Percentiles rank a stretch among this genome's conserved stretches.
Conservation (phyloP, 2,888 invertebrate genomes). For the Chaitophorus viminalis region DNA sequence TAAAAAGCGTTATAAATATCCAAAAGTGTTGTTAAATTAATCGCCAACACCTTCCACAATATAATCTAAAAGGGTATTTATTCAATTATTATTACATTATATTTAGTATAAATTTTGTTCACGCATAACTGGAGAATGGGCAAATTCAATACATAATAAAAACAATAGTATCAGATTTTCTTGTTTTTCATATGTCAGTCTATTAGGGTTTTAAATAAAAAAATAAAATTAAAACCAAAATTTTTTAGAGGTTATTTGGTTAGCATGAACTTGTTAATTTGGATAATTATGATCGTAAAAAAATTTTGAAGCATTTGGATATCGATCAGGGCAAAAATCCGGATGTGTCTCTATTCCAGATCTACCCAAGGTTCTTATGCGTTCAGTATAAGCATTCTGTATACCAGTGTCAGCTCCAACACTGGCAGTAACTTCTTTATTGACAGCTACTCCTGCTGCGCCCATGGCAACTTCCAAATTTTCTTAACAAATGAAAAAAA, state of each 20-base stretch:
- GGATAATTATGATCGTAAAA: conserved; percentile 65
- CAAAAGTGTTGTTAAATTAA: conserved; percentile 20
- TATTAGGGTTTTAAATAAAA: conserved; percentile 35
- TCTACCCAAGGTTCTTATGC: conserved; percentile 37
- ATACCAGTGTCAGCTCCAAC: conserved; percentile 43
- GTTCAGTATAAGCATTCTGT: conserved; percentile 65
- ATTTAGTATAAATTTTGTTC: conserved; percentile 17
- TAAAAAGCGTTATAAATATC: conserved; percentile 45
- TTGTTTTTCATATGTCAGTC: conserved; percentile 46
- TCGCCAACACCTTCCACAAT: conserved; percentile 59
- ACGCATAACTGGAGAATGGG: conserved; percentile 35
- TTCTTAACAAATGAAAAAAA: conserved; percentile 65
- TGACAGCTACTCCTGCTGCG: conserved; percentile 69
- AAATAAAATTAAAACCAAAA: conserved; percentile 39
- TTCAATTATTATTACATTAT: conserved; percentile 1
- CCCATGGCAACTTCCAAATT: conserved; percentile 69
- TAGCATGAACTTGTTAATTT: conserved; percentile 48
- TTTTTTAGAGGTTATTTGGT: not conserved
- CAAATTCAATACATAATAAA: conserved; percentile 39
- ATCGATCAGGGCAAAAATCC: conserved; percentile 68
- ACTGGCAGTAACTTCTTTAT: conserved; percentile 44
- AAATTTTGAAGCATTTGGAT: conserved; percentile 69
- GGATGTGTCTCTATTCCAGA: conserved; percentile 67
- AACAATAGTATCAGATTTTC: conserved; percentile 26
- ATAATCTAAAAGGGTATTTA: conserved; percentile 30